A percentile compares a stretch with the other conserved stretches of the same genome.
Evolutionary conservation across 2,888 invertebrate genomes (phyloP).

Genomic region (Aspidiotus rigidus): DNA sequence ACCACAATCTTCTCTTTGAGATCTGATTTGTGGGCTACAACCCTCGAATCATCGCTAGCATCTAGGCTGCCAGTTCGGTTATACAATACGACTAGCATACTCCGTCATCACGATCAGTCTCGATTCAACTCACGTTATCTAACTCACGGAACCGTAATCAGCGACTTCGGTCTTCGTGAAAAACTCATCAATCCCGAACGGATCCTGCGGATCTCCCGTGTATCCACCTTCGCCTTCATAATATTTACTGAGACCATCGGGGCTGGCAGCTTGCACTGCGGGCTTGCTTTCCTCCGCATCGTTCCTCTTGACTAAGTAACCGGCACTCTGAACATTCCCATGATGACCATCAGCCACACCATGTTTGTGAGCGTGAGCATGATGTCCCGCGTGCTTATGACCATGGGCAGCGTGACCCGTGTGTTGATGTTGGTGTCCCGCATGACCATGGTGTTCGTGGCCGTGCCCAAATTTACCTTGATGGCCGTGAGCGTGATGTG

Average conservation of each 20-base stretch:
- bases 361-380: conserved; percentile 37
- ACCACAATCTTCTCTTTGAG: too few relatives aligned
- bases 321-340: conserved; percentile 30
- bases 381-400: conserved; percentile 38
- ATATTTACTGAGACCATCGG: conserved; percentile 34
- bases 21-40: too few relatives aligned
- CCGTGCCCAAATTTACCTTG: conserved; percentile 38
- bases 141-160: conserved; percentile 33
- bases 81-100: too few relatives aligned
- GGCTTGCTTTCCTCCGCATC: conserved; percentile 25
- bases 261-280: not conserved
- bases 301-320: conserved; percentile 36
- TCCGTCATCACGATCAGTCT: too few relatives aligned
- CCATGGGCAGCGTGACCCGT: conserved; percentile 37
- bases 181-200: conserved; percentile 34
- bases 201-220: conserved; percentile 20
- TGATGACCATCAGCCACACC: conserved; percentile 36
- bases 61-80: too few relatives aligned
- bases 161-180: conserved; percentile 35
- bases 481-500: conserved; percentile 37
- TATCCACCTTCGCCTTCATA: conserved; percentile 20
- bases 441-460: conserved; percentile 39
- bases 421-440: conserved; percentile 37
- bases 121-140: not conserved
- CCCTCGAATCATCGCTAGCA: too few relatives aligned